phyloP scores from a whole-genome alignment of 1,140 invertebrate species.

The Chlorops oryzae region DNA sequence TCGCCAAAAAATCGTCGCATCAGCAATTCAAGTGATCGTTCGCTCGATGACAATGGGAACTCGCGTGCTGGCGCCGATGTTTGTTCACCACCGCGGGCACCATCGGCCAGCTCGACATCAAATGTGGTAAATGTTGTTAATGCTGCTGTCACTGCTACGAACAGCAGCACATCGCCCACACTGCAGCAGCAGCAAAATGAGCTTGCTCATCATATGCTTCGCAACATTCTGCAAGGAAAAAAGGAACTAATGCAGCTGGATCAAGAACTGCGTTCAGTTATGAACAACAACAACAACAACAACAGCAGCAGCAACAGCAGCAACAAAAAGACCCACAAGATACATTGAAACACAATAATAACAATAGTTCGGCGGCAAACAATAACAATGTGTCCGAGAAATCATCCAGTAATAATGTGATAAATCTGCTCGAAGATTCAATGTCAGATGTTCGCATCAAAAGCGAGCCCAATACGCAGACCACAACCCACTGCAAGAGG shows the following conservation, averaged over 20 bases:
- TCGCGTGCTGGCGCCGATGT: conserved; percentile 17
- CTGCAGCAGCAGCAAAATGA: conserved; percentile 56
- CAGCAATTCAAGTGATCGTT: conserved; percentile 41
- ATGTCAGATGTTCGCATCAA: conserved; percentile 42
- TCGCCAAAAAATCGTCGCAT: conserved; percentile 19
- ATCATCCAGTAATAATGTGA: conserved; percentile 29
- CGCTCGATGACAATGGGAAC: conserved; percentile 24
- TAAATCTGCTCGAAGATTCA: conserved; percentile 36
- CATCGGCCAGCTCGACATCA: conserved; percentile 17
- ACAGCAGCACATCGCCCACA: conserved; percentile 21
- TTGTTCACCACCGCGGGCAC: conserved; percentile 29
- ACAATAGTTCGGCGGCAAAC: conserved; percentile 42
- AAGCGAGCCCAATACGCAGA: conserved; percentile 29
- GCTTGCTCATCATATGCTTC: conserved; percentile 72
- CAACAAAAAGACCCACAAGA: conserved; percentile 53
- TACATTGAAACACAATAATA: conserved; percentile 45
- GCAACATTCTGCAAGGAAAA: conserved; percentile 77
- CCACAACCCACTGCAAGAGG: conserved; percentile 11
- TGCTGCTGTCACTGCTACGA: conserved; percentile 26
- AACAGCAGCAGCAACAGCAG: conserved; percentile 55
- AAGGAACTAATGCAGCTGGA: conserved; percentile 65
- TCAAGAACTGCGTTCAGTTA: conserved; percentile 53
- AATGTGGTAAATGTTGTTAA: conserved; percentile 14
- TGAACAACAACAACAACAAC: conserved; percentile 49
- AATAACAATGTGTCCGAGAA: conserved; percentile 48